Percentiles rank a stretch among this genome's conserved stretches.
Evolutionary conservation across 2,113 vertebrate genomes (phyloP).

Genomic region (Tretioscincus oriximinensis): DNA sequence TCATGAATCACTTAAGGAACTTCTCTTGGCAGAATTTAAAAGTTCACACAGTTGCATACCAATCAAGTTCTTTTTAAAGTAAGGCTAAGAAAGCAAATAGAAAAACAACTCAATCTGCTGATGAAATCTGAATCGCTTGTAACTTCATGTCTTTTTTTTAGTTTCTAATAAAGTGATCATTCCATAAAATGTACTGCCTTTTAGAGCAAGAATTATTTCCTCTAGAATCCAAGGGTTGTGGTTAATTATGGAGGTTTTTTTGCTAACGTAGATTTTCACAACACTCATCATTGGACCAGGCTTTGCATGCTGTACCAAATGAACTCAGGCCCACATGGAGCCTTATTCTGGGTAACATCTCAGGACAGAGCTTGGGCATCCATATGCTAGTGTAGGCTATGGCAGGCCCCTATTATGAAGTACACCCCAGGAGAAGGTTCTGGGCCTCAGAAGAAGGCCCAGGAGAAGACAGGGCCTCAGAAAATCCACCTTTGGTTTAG

Average conservation of each 20-base stretch:
- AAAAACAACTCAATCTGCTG: neutral
- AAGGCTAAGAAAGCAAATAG: neutral
- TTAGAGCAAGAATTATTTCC: neutral
- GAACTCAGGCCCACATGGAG: neutral
- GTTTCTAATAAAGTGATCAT: neutral
- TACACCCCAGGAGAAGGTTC: no score
- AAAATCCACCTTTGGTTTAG: no score
- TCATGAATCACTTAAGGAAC: neutral
- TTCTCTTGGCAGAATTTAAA: neutral
- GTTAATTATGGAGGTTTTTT: neutral
- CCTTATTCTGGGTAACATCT: no score
- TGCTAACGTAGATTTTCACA: neutral
- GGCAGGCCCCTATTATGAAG: no score
- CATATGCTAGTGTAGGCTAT: no score
- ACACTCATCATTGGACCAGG: neutral
- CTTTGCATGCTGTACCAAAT: neutral
- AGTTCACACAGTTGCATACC: neutral
- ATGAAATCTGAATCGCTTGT: neutral
- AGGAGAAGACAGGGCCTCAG: no score
- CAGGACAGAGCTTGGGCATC: no score
- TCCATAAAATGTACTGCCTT: neutral
- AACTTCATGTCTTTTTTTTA: neutral
- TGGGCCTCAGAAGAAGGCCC: no score
- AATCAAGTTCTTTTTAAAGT: neutral
- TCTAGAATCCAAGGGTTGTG: neutral